Evolutionary conservation across 2,113 vertebrate species (phyloP), one percentile per base, ranked within the genome.

Genomic region (Percopsis transmontana): DNA sequence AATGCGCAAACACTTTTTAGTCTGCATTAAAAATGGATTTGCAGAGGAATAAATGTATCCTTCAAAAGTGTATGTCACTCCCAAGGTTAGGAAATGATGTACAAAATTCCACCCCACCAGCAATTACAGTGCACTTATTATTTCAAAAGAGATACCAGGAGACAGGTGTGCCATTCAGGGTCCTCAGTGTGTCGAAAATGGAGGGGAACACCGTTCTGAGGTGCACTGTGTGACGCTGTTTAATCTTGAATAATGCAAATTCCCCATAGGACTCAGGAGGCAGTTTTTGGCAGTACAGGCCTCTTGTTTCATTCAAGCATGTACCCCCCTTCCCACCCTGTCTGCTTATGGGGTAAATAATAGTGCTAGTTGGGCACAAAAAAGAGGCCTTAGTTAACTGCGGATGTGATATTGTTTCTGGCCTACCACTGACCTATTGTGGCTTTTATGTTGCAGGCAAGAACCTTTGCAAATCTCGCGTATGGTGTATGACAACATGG

Each of bases 241-340:
- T 91, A 90, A 84, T 90, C 85, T 82, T 82, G 83, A 92, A 91
- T 92, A 92, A 92, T 92, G 89, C 83, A 90, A 86, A 90, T 90
- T 88, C 89, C 79, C 89, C 82, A 87, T n/a, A n/a, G n/a, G n/a
- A n/a, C n/a, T n/a, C 86, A 82, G 90, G 91, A 84, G 84, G 85
- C 82, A 87, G 85, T 87, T 88, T 88, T 89, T 89, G 86, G 82
- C 72, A 83, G 86, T 56, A 45, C 65, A 24, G 82, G 79, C 84
- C 72, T 86, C 79, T 77, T 80, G 85, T 79, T 83, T 86, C 85
- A 87, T 87, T 87, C 72, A 81, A 72, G 74, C 73, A 80, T 71
- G 74, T 63, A 79, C 70, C 86, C 27, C 54, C 19, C 54, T 72
- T 64, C 74, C 78, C 85, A 86, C 81, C 88, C 41, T 41, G 24